These are phyloP conservation scores for Apis laboriosa DNA, from an alignment of 1,140 invertebrate species.

Conservation along the genomic window DNA sequence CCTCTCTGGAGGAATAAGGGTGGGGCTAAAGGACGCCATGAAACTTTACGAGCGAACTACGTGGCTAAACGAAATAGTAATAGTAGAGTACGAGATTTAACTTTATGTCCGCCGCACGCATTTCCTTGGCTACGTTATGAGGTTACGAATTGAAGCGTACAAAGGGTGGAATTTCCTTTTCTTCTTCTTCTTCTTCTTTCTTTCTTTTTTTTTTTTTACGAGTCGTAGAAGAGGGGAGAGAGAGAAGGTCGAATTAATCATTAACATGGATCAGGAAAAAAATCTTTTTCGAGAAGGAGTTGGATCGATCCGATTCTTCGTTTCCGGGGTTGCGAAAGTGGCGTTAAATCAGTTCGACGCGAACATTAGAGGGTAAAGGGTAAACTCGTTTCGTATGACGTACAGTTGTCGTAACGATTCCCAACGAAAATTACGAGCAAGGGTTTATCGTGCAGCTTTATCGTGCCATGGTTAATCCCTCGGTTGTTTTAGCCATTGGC, in stretches of 20 bases:
- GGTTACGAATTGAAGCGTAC: not conserved
- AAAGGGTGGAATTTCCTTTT: not conserved
- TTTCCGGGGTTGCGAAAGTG: constrained; percentile 16
- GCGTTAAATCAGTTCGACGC: constrained; percentile 59
- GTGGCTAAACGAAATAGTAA: constrained; percentile 56
- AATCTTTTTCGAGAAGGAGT: not conserved
- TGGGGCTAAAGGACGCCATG: constrained; percentile 45
- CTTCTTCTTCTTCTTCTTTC: too few relatives aligned
- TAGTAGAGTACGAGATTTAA: constrained; percentile 46
- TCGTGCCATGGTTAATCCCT: constrained; percentile 51
- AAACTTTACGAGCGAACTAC: constrained; percentile 62
- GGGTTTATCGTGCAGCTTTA: constrained; percentile 56
- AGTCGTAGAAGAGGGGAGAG: too few relatives aligned
- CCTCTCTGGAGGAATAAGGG: constrained; percentile 9
- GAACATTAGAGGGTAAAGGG: constrained; percentile 54
- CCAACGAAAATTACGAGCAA: constrained; percentile 49
- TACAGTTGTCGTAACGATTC: constrained; percentile 59
- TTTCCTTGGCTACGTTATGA: not conserved
- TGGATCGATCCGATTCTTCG: constrained; percentile 1
- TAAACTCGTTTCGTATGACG: constrained; percentile 59
- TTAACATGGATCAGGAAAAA: constrained; percentile 25
- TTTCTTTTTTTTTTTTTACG: not conserved
- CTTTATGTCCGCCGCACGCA: constrained; percentile 31
- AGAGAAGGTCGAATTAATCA: not conserved
- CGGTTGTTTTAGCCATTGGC: not conserved